Evolutionary conservation across 1,140 invertebrate genomes (phyloP), one percentile per base, ranked within the genome.

Genomic region (Metaphire vulgaris): DNA sequence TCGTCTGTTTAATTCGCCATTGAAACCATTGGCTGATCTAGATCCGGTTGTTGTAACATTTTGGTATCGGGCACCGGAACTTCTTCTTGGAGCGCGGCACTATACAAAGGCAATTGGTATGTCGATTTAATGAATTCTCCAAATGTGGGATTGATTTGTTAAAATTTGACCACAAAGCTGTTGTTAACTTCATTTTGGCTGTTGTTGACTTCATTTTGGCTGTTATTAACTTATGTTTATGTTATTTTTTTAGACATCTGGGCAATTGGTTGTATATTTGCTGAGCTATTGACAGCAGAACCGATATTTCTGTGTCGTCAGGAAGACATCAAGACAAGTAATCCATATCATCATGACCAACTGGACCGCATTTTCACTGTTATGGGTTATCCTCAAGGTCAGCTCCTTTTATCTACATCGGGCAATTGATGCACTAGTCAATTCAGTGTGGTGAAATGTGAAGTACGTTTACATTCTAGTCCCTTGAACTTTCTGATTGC

Each of bases 11-110:
- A 98, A 99, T 89, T 95, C 96, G 1, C 98, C 98, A 2, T 87
- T 99, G 29, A 99, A 99, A 87, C 97, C 97, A 0, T 87, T 99
- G 56, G 86, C 86, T 79, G 85, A 87, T 78, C 88, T 99, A 77
- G 98, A 99, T 90, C 98, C 98, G 69, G 98, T 99, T 30, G 98
- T 99, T 68, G 98, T 99, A 16, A 99, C 98, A 79, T 99, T 99
- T 89, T 99, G 98, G 98, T 99, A 99, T 86, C 89, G 97, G 85
- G 97, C 97, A 15, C 97, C 97, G 1, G 97, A 99, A 88, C 87
- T 99, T 69, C 86, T 99, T 65, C 88, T 99, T 67, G 98, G 97
- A 33, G 96, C 97, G 1, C 91, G 93, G 80, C 97, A 99, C 87
- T 99, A 99, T 87, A 95, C 95, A 16, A 98, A 98, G 89, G 96